A percentile compares a stretch with the other conserved stretches of the same genome.
phyloP scores from a whole-genome alignment of 2,797 vertebrate genomes.

The Sebastolobus altivelis region DNA sequence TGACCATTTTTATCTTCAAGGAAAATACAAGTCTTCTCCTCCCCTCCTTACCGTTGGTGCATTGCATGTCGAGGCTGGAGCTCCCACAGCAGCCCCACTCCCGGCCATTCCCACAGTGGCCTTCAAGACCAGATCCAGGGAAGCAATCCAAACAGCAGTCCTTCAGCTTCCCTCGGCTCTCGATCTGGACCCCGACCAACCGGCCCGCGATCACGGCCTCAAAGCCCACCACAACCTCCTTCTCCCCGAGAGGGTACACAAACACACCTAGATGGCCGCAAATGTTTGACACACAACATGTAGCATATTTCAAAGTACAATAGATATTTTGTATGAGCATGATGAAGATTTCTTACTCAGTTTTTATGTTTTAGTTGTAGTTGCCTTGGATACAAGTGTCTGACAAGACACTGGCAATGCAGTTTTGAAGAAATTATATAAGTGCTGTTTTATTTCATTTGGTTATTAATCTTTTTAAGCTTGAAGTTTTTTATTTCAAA shows the following conservation, averaged over 20 bases:
- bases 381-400: neutral
- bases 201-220: conserved; percentile 88
- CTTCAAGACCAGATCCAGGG: conserved; percentile 75
- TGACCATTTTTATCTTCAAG: neutral
- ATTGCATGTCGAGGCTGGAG: conserved; percentile 85
- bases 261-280: conserved; percentile 88
- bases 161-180: conserved; percentile 88
- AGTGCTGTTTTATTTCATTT: neutral
- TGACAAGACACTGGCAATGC: neutral
- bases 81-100: conserved; percentile 84
- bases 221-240: conserved; percentile 93
- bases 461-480: neutral
- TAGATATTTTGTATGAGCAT: neutral
- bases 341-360: neutral
- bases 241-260: conserved; percentile 94
- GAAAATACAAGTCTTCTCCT: neutral
- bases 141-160: conserved; percentile 90
- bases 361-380: neutral
- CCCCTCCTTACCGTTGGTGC: conserved; percentile 87
- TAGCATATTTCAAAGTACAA: no score
- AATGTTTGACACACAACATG: neutral
- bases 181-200: conserved; percentile 90
- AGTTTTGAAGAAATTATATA: neutral
- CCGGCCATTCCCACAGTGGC: conserved; percentile 82
- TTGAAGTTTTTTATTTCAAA: neutral